Percentiles rank a stretch among this genome's conserved stretches.
These are phyloP conservation scores for Pachymerium ferrugineum DNA, from an alignment of 2,888 invertebrate species.

Conservation along the genomic window DNA sequence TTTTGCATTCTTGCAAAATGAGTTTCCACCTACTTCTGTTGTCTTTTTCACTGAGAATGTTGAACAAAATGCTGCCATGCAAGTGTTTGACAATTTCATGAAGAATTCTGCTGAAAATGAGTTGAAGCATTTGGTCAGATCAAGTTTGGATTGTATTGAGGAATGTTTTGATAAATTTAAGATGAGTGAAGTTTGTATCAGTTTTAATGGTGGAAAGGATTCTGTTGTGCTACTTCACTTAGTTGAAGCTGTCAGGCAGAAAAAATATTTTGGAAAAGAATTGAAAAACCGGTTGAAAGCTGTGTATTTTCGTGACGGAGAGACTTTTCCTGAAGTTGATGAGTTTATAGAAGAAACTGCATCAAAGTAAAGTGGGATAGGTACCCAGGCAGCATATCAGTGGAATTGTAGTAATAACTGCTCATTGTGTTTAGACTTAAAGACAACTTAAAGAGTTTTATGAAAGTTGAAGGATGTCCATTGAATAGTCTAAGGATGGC, in stretches of 20 bases:
- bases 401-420: too few relatives aligned
- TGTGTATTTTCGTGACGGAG: conserved; percentile 71
- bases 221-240: conserved; percentile 86
- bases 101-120: conserved; percentile 4
- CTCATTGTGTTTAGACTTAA: too few relatives aligned
- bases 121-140: conserved; percentile 40
- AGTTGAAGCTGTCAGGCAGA: conserved; percentile 52
- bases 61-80: conserved; percentile 42
- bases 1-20: conserved; percentile 43
- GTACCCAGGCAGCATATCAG: too few relatives aligned
- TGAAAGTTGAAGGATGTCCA: too few relatives aligned
- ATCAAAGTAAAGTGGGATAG: conserved; percentile 52
- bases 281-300: conserved; percentile 54
- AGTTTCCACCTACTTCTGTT: conserved; percentile 49
- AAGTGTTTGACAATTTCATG: conserved; percentile 12
- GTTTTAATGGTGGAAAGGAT: conserved; percentile 98
- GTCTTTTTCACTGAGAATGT: conserved; percentile 50
- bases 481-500: too few relatives aligned
- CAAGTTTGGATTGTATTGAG: conserved; percentile 46
- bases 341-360: conserved; percentile 69
- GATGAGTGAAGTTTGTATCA: conserved; percentile 73
- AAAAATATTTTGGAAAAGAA: conserved; percentile 37
- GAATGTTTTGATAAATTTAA: conserved; percentile 52
- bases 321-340: conserved; percentile 78
- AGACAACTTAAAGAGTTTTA: too few relatives aligned